Base-by-base conservation (phyloP, 1,140 invertebrate genomes). In the Atta texana region DNA sequence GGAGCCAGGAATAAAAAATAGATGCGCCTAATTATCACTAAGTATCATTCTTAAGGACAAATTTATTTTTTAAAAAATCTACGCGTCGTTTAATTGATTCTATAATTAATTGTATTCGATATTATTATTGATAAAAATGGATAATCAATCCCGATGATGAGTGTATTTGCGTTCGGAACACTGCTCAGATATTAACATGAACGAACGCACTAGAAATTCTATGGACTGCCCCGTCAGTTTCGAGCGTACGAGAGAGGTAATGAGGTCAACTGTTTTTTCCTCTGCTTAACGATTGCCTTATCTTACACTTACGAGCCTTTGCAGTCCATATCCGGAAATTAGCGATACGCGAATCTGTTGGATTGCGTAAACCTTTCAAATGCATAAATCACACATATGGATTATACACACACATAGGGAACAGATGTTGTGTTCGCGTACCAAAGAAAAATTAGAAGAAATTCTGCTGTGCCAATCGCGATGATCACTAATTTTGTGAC, bases 321-420 rank as follows among this genome's bases (percentile, higher is more conserved):
- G 75, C 80, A 85, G 75, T 77, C 86, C 88, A 84, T 72, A 87
- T 75, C 86, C 28, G 51, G 49, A 80, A 90, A 76, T 90, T 86
- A 87, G 68, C 75, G 72, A 61, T 90, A 89, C 78, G 84, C 66
- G 69, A 80, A 90, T 85, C 28, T 88, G 59, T 88, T 90, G 76
- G 10, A 74, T 82, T 75, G 59, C 55, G 53, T 89, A 21, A 51
- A 90, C 72, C 49, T 55, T 86, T 85, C 49, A 53, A 44, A 90
- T 44, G 76, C 57, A 80, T 85, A 88, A 85, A 86, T 88, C n/a
- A 90, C 75, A 76, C 63, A 12, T 74, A 82, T 31, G 39, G 77
- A 24, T 72, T 85, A 87, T 61, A 80, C 24, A 74, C 59, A 85
- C 53, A 90, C 3, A 57, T 44, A n/a, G 28, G 49, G 34, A 10